Conservation (phyloP, 1,140 invertebrate species). For the Drosophila kohkoa region DNA sequence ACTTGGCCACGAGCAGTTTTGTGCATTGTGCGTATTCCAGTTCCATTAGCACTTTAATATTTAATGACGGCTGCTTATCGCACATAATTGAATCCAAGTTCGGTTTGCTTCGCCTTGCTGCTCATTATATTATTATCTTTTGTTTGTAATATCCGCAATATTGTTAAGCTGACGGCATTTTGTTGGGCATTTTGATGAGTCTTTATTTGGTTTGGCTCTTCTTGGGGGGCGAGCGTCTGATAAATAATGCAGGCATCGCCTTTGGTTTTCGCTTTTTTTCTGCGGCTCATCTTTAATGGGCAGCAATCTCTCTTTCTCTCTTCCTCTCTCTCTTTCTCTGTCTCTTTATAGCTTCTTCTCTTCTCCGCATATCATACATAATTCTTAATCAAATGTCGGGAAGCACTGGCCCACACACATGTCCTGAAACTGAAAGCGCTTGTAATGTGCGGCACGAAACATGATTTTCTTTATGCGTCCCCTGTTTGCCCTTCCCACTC, state of each 20-base stretch:
- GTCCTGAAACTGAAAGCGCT: slow-evolving; percentile 34
- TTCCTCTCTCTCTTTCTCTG: slow-evolving; percentile 3
- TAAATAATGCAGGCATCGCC: slow-evolving; percentile 68
- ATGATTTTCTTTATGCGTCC: slow-evolving; percentile 72
- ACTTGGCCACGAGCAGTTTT: slow-evolving; percentile 1
- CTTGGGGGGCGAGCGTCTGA: slow-evolving; percentile 37
- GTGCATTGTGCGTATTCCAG: slow-evolving; percentile 52
- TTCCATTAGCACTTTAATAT: slow-evolving; percentile 79
- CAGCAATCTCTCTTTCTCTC: slow-evolving; percentile 19
- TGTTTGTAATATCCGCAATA: slow-evolving; percentile 75
- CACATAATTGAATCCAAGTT: slow-evolving; percentile 74
- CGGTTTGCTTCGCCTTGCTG: slow-evolving; percentile 64
- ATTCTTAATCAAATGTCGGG: slow-evolving; percentile 73
- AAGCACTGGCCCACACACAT: slow-evolving; percentile 41
- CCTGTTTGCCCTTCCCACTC: neutral
- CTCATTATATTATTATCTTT: slow-evolving; percentile 82
- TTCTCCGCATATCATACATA: slow-evolving; percentile 40
- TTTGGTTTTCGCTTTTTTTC: slow-evolving; percentile 30
- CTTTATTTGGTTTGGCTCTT: slow-evolving; percentile 61
- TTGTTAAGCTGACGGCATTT: slow-evolving; percentile 49
- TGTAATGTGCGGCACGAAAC: slow-evolving; percentile 50
- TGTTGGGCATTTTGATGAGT: slow-evolving; percentile 63
- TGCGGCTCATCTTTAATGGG: slow-evolving; percentile 39
- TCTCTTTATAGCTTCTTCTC: neutral
- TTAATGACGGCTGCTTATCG: slow-evolving; percentile 80